These are phyloP conservation scores for Pampusana beccarii DNA, from an alignment of 2,113 vertebrate genomes.

Conservation along the genomic window DNA sequence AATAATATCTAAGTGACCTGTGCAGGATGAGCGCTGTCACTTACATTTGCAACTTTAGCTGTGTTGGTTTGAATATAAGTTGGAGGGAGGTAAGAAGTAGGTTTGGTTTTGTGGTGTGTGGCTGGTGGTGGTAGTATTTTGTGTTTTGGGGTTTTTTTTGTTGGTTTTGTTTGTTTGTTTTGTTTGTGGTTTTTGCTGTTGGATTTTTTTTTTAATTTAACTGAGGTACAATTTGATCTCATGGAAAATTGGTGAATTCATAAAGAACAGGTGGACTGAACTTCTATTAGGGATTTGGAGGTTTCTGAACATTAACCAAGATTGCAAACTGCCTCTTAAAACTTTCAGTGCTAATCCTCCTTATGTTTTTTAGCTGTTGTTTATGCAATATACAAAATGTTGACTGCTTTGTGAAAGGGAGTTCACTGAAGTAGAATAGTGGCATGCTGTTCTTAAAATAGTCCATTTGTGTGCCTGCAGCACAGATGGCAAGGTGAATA, in stretches of 20 bases:
- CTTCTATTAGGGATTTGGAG: rapidly evolving
- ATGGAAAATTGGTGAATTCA: neutral
- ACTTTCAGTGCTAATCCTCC: neutral
- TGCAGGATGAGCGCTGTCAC: neutral
- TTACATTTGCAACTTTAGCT: neutral
- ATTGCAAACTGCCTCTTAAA: neutral
- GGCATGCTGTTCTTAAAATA: neutral
- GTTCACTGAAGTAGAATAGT: neutral
- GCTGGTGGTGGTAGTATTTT: too few relatives aligned
- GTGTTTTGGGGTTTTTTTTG: too few relatives aligned
- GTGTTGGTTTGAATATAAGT: neutral
- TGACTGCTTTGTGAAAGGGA: neutral
- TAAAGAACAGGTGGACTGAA: neutral
- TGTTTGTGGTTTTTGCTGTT: too few relatives aligned
- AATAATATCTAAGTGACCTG: neutral
- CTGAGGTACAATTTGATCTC: neutral
- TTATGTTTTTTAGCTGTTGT: neutral
- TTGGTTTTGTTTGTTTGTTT: too few relatives aligned
- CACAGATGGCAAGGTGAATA: neutral
- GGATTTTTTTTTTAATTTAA: neutral
- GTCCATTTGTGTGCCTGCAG: neutral
- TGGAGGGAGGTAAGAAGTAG: neutral
- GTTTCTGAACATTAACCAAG: neutral
- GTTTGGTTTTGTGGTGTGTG: neutral
- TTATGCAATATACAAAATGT: neutral